Base-by-base conservation (phyloP, 2,113 vertebrate genomes). In the Dromas ardeola region DNA sequence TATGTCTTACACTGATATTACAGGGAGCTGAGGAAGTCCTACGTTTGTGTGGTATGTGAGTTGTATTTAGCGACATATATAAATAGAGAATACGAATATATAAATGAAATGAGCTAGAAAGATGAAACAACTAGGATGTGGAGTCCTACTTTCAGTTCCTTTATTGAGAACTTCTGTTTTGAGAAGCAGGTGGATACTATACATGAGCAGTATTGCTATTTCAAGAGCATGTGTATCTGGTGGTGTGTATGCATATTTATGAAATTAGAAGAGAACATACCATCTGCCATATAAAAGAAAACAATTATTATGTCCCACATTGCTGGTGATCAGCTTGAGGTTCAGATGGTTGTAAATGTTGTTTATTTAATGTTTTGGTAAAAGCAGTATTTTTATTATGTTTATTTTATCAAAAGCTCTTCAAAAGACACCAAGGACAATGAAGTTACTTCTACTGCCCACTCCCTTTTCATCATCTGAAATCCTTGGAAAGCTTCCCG, bases 91-190 rank as follows among this genome's bases (percentile, higher is more conserved):
- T 50, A 70, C 13, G 67, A 69, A 66, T 63, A 81, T 92, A 74
- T 88, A 96, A 96, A 95, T 83, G 83, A 96, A 98, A 95, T 20
- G 88, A 95, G 56, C 82, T 92, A 93, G 86, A 96, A 96, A 95
- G 66, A 84, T 95, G 58, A 95, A 97, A 88, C 45, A 94, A 42
- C 43, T 86, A 52, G 19, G 13, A 38, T 58, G 12, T 50, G 82
- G 52, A 56, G 55, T 94, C 53, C 66, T 82, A 86, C 66, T 95
- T 95, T 89, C 78, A 83, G 45, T 95, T 95, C 69, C 84, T 97
- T 90, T 82, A 62, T 71, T 85, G n/a, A 95, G 77, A 97, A 87
- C 62, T 91, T 80, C 16, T 67, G 16, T 74, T 94, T 49, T 86
- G 58, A 78, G 92, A 92, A 95, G 45, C 63, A 73, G 40, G 56